Evolutionary conservation across 2,888 invertebrate species (phyloP).

Genomic region (Patella depressa): DNA sequence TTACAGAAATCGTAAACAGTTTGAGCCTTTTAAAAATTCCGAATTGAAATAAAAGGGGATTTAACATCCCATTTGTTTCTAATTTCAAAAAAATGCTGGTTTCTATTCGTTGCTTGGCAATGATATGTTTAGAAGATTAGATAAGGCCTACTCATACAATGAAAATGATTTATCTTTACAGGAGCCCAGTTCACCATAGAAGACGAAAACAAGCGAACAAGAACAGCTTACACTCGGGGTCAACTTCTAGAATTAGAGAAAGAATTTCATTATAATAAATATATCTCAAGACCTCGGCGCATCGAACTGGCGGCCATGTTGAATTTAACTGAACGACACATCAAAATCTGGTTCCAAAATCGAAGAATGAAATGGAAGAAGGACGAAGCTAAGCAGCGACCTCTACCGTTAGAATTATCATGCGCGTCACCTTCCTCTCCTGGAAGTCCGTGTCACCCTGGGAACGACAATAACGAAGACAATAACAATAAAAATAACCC

Average conservation of each 20-base stretch:
- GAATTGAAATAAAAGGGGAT: too few species aligned
- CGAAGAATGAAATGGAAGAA: conserved; percentile 70
- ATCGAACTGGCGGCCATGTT: conserved; percentile 97
- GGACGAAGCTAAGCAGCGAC: conserved; percentile 67
- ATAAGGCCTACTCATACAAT: neutral
- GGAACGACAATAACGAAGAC: neutral
- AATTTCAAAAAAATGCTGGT: too few species aligned
- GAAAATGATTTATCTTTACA: conserved; percentile 36
- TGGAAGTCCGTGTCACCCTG: neutral
- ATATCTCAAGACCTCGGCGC: conserved; percentile 94
- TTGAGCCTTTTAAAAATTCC: too few species aligned
- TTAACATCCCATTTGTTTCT: too few species aligned
- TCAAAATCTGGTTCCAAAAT: conserved; percentile 75
- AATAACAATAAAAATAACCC: too few species aligned
- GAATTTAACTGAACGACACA: conserved; percentile 95
- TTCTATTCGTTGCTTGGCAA: too few species aligned
- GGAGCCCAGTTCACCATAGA: conserved; percentile 66
- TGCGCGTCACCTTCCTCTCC: neutral
- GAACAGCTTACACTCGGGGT: conserved; percentile 97
- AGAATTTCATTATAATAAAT: conserved; percentile 98
- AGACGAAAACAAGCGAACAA: conserved; percentile 79
- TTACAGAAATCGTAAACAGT: too few species aligned
- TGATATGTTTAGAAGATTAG: too few species aligned
- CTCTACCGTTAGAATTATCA: conserved; percentile 39
- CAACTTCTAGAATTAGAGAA: conserved; percentile 97